Conservation (phyloP, 2,113 vertebrate genomes). For the Meriones unguiculatus region DNA sequence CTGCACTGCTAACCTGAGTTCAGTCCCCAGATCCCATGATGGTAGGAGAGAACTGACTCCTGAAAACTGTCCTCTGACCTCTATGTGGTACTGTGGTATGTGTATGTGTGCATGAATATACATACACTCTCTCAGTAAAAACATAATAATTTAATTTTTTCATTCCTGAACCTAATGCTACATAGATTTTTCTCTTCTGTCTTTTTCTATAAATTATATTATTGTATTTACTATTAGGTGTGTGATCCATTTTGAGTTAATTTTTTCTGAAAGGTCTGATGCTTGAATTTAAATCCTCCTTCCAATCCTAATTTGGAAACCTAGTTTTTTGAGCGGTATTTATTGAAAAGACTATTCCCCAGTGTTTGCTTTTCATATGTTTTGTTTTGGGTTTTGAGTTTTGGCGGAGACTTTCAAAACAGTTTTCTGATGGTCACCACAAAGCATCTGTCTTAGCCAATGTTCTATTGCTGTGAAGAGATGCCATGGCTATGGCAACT, state of each 20-base stretch:
- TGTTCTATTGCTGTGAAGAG: not conserved
- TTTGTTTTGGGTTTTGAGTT: slow-evolving; percentile 32
- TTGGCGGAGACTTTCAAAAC: not conserved
- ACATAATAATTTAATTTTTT: not conserved
- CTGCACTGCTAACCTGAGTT: not conserved
- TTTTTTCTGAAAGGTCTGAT: slow-evolving; percentile 37
- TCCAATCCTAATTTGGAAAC: not conserved
- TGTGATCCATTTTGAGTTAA: slow-evolving; percentile 18
- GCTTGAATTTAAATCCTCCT: not conserved
- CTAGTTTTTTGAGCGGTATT: not conserved
- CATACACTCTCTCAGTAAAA: not conserved
- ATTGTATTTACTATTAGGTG: not conserved
- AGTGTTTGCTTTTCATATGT: not conserved
- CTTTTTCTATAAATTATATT: not conserved
- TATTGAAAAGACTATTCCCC: not conserved
- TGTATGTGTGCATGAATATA: not conserved
- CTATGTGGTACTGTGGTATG: not conserved
- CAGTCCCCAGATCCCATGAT: not conserved
- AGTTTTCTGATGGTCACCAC: not conserved
- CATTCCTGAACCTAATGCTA: not conserved
- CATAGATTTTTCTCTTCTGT: slow-evolving; percentile 6
- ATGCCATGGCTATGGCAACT: not conserved
- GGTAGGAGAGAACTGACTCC: not conserved
- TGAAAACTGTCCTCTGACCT: not conserved
- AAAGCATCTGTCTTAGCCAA: not conserved